These are phyloP conservation scores for Phoxinus dragarum DNA, from an alignment of 2,797 vertebrate species.

Conservation along the genomic window DNA sequence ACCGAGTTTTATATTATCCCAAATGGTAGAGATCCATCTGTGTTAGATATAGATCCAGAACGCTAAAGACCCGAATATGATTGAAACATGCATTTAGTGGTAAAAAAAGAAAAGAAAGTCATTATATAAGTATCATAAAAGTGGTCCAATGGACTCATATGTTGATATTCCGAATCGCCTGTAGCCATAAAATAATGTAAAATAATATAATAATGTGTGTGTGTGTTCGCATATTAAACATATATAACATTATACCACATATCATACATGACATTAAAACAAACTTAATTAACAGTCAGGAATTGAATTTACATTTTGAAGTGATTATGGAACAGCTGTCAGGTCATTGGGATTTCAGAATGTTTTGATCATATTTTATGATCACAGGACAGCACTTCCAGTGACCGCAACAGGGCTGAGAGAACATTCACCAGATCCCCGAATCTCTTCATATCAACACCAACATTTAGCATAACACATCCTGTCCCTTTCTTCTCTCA, in stretches of 20 bases:
- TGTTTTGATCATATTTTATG: slow-evolving; percentile 7
- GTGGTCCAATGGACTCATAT: neutral
- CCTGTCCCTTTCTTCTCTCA: slow-evolving; percentile 55
- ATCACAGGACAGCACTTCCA: neutral
- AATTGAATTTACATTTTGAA: no score
- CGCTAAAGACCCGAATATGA: no score
- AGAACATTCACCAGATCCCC: neutral
- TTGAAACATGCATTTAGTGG: no score
- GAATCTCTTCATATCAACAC: slow-evolving; percentile 35
- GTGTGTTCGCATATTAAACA: no score
- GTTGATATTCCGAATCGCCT: neutral
- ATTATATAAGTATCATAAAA: neutral
- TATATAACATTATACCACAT: no score
- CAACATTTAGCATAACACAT: slow-evolving; percentile 49
- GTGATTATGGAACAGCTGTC: no score
- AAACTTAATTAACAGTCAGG: no score
- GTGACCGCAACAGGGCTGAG: neutral
- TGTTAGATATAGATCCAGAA: no score
- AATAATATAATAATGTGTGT: no score
- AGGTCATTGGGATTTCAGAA: neutral
- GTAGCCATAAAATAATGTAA: neutral
- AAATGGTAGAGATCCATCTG: no score
- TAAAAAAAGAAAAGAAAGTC: neutral
- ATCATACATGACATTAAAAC: no score
- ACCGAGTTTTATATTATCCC: no score